Percentiles rank a stretch among this genome's conserved stretches.
These are phyloP conservation scores for Aythya baeri DNA, from an alignment of 2,113 vertebrate species.

Conservation along the genomic window DNA sequence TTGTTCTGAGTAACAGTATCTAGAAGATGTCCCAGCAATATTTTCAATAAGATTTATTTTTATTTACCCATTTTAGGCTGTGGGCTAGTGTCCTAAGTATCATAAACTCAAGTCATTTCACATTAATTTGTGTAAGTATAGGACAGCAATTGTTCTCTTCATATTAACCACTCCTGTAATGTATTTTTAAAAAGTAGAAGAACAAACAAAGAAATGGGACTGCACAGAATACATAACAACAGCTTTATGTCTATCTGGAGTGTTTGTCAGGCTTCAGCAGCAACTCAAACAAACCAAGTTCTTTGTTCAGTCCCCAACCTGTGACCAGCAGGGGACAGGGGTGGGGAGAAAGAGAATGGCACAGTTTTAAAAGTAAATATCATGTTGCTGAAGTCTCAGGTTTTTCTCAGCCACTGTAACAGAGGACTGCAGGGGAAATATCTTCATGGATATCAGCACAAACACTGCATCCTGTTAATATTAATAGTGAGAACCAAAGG, in stretches of 20 bases:
- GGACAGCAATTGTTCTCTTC: not conserved
- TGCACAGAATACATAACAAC: not conserved
- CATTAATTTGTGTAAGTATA: not conserved
- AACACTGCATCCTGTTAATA: constrained; percentile 65
- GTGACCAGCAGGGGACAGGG: not conserved
- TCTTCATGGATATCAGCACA: constrained; percentile 45
- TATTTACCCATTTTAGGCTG: not conserved
- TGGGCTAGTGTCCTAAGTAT: not conserved
- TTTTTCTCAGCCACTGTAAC: not conserved
- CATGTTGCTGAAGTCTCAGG: constrained; percentile 25
- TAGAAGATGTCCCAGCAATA: not conserved
- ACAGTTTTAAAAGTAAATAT: constrained; percentile 18
- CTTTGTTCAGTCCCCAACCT: not conserved
- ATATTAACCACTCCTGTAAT: not conserved
- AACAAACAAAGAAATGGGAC: not conserved
- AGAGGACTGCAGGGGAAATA: constrained; percentile 8
- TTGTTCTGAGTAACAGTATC: not conserved
- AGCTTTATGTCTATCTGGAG: not conserved
- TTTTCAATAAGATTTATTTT: not conserved
- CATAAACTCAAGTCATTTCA: not conserved
- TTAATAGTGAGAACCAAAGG: constrained; percentile 45
- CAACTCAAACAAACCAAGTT: not conserved
- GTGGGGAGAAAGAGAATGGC: not conserved
- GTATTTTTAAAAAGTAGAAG: not conserved
- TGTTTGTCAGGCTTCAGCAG: not conserved